Evolutionary conservation across 1,140 invertebrate genomes (phyloP).

Genomic region (Lanistes nyassanus): DNA sequence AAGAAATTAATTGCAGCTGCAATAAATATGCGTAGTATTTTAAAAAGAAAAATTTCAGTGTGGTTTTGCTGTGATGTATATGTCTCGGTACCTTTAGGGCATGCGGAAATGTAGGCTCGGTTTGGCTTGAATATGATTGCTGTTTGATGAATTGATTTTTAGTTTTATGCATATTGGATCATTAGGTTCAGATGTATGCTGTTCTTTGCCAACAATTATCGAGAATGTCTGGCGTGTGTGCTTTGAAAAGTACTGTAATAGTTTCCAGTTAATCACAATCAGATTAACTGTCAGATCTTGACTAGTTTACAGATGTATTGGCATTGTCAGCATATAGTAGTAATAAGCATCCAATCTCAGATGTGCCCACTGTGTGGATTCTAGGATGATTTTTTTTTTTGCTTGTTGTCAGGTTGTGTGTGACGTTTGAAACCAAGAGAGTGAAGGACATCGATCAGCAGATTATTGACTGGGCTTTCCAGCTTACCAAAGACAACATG

Average conservation of each 20-base stretch:
- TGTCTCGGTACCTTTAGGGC: too few relatives aligned
- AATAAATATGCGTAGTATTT: too few relatives aligned
- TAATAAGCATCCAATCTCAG: not conserved
- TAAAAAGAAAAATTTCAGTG: too few relatives aligned
- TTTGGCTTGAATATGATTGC: too few relatives aligned
- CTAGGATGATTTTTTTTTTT: slow-evolving; percentile 15
- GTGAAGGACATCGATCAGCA: slow-evolving; percentile 66
- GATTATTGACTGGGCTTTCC: slow-evolving; percentile 72
- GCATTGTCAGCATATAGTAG: not conserved
- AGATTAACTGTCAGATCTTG: not conserved
- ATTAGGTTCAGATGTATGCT: too few relatives aligned
- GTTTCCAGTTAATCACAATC: not conserved
- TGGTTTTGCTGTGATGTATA: too few relatives aligned
- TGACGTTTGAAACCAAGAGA: slow-evolving; percentile 66
- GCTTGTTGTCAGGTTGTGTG: slow-evolving; percentile 50
- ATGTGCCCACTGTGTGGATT: not conserved
- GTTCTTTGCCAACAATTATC: too few relatives aligned
- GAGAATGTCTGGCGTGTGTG: not conserved
- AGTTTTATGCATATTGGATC: too few relatives aligned
- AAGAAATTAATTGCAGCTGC: too few relatives aligned
- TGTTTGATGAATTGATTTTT: too few relatives aligned
- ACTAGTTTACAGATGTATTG: not conserved
- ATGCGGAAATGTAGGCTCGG: too few relatives aligned
- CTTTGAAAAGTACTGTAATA: not conserved
- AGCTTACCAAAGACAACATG: slow-evolving; percentile 76